Base-by-base conservation (phyloP, 2,888 invertebrate genomes). In the Coelopa pilipes region DNA sequence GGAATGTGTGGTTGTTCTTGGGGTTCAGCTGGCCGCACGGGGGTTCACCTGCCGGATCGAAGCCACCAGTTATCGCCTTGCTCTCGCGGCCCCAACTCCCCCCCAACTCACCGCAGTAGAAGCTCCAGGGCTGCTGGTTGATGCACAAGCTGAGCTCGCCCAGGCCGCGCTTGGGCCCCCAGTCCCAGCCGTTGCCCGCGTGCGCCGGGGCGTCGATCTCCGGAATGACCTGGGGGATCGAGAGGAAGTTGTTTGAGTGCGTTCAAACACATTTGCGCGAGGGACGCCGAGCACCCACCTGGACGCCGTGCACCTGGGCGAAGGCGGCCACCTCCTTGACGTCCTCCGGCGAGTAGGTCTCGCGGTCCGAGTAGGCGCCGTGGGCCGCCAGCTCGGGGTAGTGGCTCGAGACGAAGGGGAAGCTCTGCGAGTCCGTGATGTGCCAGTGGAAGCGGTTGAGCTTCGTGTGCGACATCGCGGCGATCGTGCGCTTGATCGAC, bases 361-460 rank as follows among this genome's bases (percentile, higher is more conserved):
- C 92, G 19, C 93, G 92, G 69, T 94, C 93, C 0, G 94, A 93
- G 84, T 95, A 95, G 0, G 97, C 95, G 24, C 98, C 98, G 85
- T 93, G 93, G 77, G 92, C 90, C 0, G 94, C 93, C 84, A 96
- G 88, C 84, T 94, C 92, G 0, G 96, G 96, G 71, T 92, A 93
- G 76, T 91, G 90, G 34, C 91, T 91, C 4, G 95, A 91, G 76
- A 93, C 91, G 85, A 95, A 92, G 0, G 98, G 97, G 87, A 97
- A 97, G 78, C 96, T 96, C 86, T 97, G 96, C 15, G 96, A 95
- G 86, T 98, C 98, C 7, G 93, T 93, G 47, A 94, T 90, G 82
- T 96, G 95, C 97, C 97, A 97, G 83, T 98, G 97, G 83, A 98
- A 94, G 1, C 95, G 94, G 88, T 98, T 98, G 78, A 97, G 87